Base-by-base conservation (phyloP, 2,888 invertebrate genomes). In the Ochropleura leucogaster region DNA sequence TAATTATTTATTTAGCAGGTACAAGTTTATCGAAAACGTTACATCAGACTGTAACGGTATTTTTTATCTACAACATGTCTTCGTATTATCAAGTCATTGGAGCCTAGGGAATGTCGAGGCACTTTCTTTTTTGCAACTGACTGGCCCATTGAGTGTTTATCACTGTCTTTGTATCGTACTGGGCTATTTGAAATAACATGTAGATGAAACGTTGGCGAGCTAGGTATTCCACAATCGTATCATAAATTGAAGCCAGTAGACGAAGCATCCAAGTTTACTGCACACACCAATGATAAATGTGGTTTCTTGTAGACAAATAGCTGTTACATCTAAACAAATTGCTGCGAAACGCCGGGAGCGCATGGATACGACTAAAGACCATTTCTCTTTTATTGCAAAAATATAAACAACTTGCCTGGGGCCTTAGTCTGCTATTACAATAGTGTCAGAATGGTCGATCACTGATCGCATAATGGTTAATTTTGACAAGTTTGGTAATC, bases 251-350 rank as follows among this genome's bases (percentile, higher is more conserved):
- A 87, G 87, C 82, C 75, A 82, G 84, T 80, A 77, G 88, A 86
- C 83, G 79, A 85, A 84, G 89, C 81, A 88, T 89, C 77, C 85
- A 86, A 90, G 83, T 85, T 85, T 85, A 88, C 84, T 85, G 85
- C 84, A 74, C 79, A 84, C 73, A 79, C 85, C 73, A 81, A 87
- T 93, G 93, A 95, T 91, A 92, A 93, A 95, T 93, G 92, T 88
- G 68, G 86, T 87, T 89, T 88, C 88, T 90, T 90, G 85, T 91
- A 90, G 94, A 94, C 93, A 94, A 95, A 95, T 95, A 92, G 93
- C 92, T 90, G 85, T 88, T 88, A 89, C 87, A 89, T 85, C 86
- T 88, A 89, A 90, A 94, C 92, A 93, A 95, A 94, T 94, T 90
- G 89, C 92, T 85, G 82, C 86, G 87, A 88, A 90, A 86, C 81